phyloP scores from a whole-genome alignment of 2,113 vertebrate species.

The Saccopteryx leptura region DNA sequence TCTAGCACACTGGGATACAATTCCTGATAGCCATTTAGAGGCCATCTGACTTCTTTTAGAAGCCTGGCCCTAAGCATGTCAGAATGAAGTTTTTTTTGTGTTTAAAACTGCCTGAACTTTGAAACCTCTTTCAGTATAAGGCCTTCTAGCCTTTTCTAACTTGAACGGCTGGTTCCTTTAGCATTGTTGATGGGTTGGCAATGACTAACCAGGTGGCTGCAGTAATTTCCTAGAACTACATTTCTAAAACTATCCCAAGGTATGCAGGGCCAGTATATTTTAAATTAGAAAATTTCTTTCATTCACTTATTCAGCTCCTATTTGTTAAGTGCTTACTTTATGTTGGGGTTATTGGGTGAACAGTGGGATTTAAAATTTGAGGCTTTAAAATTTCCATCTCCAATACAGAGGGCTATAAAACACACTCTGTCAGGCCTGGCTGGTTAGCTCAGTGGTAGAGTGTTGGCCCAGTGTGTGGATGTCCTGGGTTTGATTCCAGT shows the following conservation, averaged over 20 bases:
- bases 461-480: no score
- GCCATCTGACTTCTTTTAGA: neutral
- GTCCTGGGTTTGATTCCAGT: no score
- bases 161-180: constrained; percentile 41
- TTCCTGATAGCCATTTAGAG: neutral
- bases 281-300: constrained; percentile 28
- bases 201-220: neutral
- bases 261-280: neutral
- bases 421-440: no score
- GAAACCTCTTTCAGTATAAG: neutral
- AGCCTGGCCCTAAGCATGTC: neutral
- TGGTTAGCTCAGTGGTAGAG: no score
- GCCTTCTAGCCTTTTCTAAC: neutral
- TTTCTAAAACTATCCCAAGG: constrained; percentile 23
- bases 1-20: neutral
- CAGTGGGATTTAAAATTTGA: neutral
- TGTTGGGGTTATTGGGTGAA: neutral
- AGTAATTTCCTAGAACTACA: neutral
- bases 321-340: neutral
- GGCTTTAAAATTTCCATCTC: neutral
- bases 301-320: constrained; percentile 5
- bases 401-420: neutral
- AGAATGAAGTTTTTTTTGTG: neutral
- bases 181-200: neutral
- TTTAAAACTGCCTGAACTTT: constrained; percentile 31